Percentiles rank a stretch among this genome's conserved stretches.
Conservation (phyloP, 2,113 vertebrate genomes). For the Pseudonaja textilis region DNA sequence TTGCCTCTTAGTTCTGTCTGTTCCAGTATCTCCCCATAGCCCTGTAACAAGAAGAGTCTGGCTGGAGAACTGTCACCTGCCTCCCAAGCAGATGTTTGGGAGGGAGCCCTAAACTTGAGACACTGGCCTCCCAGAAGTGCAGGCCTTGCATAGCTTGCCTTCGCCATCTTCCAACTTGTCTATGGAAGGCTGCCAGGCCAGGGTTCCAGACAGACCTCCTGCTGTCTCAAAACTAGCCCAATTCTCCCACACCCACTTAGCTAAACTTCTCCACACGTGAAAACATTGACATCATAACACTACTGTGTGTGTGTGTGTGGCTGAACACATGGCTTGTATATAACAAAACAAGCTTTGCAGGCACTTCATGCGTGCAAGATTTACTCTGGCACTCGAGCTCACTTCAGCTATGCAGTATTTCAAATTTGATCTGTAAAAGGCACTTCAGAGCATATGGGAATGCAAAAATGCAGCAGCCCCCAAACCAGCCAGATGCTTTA, state of each 20-base stretch:
- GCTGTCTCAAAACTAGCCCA: constrained; percentile 13
- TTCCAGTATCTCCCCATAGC: background rate
- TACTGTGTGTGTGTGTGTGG: constrained; percentile 6
- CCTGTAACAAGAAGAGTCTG: constrained; percentile 10
- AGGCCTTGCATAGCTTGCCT: background rate
- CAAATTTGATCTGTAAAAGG: background rate
- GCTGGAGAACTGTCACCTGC: constrained; percentile 22
- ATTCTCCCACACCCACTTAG: constrained; percentile 9
- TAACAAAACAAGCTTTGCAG: background rate
- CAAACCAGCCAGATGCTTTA: background rate
- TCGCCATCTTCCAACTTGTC: constrained; percentile 9
- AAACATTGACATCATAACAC: constrained; percentile 10
- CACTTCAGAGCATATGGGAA: background rate
- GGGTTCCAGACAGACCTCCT: constrained; percentile 27
- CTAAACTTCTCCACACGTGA: constrained; percentile 16
- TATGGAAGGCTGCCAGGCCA: constrained; percentile 11
- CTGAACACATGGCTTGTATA: background rate
- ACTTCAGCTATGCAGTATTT: background rate
- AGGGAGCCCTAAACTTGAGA: constrained; percentile 14
- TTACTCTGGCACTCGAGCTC: background rate
- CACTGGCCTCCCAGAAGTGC: constrained; percentile 6
- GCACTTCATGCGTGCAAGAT: background rate
- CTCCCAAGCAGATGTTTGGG: constrained; percentile 35
- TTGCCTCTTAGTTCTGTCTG: background rate
- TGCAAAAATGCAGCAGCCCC: background rate